A percentile compares a stretch with the other conserved stretches of the same genome.
Evolutionary conservation across 2,888 invertebrate genomes (phyloP).

Genomic region (Morpho achilles): DNA sequence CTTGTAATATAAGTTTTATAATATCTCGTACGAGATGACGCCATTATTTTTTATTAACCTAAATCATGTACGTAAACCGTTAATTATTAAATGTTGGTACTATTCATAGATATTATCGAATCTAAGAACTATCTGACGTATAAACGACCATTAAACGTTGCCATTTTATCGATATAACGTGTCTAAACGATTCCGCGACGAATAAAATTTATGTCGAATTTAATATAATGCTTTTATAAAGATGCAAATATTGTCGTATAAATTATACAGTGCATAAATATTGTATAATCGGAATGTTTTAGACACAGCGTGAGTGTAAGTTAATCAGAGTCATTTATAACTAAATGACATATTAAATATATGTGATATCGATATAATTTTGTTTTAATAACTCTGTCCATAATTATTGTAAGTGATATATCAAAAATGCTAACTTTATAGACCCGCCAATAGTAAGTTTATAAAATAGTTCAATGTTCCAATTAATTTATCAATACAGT

Average conservation of each 20-base stretch:
- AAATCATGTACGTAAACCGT: slow-evolving; percentile 8
- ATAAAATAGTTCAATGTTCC: too few relatives aligned
- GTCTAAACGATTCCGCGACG: slow-evolving; percentile 18
- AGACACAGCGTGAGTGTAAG: slow-evolving; percentile 18
- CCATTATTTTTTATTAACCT: slow-evolving; percentile 33
- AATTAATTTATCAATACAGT: too few relatives aligned
- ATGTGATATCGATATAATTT: slow-evolving; percentile 35
- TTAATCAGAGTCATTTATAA: slow-evolving; percentile 24
- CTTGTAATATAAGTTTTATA: slow-evolving; percentile 36
- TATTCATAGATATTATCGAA: slow-evolving; percentile 15
- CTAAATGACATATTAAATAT: slow-evolving; percentile 28
- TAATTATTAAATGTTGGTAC: slow-evolving; percentile 24
- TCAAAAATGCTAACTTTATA: slow-evolving; percentile 27
- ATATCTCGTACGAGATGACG: slow-evolving; percentile 34
- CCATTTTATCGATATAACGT: slow-evolving; percentile 23
- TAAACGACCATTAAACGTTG: slow-evolving; percentile 23
- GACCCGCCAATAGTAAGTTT: slow-evolving; percentile 18
- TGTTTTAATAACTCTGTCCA: slow-evolving; percentile 35
- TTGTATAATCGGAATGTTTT: slow-evolving; percentile 13
- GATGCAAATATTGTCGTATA: not conserved
- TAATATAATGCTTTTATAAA: not conserved
- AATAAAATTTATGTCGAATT: slow-evolving; percentile 14
- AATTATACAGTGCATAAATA: slow-evolving; percentile 4
- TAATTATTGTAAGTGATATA: slow-evolving; percentile 32
- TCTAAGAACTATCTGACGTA: slow-evolving; percentile 1